These are phyloP conservation scores for Penaeus japonicus DNA, from an alignment of 1,140 invertebrate species.

Conservation along the genomic window DNA sequence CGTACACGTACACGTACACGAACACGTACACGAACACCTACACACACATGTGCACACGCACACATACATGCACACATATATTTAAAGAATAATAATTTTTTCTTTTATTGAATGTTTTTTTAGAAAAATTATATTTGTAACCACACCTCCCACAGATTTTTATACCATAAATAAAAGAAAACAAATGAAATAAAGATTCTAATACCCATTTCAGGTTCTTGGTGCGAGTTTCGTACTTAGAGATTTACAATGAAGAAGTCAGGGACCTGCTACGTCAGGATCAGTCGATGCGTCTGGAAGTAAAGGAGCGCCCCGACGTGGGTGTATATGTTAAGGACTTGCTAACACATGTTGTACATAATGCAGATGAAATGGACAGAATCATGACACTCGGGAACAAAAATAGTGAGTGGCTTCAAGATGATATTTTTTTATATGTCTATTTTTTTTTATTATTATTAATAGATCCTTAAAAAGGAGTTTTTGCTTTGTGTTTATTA, in stretches of 20 bases:
- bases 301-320: slow-evolving; percentile 80
- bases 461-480: too few relatives aligned
- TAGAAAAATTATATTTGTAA: too few relatives aligned
- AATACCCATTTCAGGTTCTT: slow-evolving; percentile 71
- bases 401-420: slow-evolving; percentile 70
- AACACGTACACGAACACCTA: too few relatives aligned
- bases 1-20: too few relatives aligned
- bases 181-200: not conserved
- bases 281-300: slow-evolving; percentile 69
- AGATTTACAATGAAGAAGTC: slow-evolving; percentile 86
- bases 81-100: too few relatives aligned
- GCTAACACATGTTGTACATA: slow-evolving; percentile 79
- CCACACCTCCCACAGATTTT: too few relatives aligned
- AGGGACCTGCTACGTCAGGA: slow-evolving; percentile 76
- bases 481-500: not conserved
- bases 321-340: slow-evolving; percentile 86
- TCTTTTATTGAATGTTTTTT: too few relatives aligned
- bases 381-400: slow-evolving; percentile 85
- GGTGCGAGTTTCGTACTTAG: slow-evolving; percentile 79
- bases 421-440: not conserved
- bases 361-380: slow-evolving; percentile 81
- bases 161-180: too few relatives aligned
- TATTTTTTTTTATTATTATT: not conserved
- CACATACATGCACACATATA: too few relatives aligned
- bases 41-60: too few relatives aligned